Conservation (phyloP, 2,113 vertebrate species). For the Bostrychus sinensis region DNA sequence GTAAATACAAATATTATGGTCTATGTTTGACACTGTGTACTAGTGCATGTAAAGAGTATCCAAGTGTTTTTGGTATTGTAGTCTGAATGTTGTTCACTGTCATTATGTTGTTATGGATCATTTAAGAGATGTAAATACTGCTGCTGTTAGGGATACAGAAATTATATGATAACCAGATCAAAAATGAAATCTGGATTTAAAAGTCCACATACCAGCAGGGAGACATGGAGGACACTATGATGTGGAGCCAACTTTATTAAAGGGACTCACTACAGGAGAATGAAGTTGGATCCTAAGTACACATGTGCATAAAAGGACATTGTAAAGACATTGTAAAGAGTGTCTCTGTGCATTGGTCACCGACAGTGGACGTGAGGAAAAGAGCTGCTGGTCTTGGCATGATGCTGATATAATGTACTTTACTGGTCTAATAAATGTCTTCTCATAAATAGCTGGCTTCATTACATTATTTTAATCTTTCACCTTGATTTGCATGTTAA, state of each 20-base stretch:
- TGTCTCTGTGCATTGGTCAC: slow-evolving; percentile 28
- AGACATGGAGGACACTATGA: slow-evolving; percentile 37
- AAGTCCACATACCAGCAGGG: slow-evolving; percentile 10
- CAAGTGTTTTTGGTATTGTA: slow-evolving; percentile 83
- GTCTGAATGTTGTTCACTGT: slow-evolving; percentile 84
- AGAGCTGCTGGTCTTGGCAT: slow-evolving; percentile 94
- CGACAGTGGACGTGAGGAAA: slow-evolving; percentile 65
- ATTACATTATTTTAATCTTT: slow-evolving; percentile 60
- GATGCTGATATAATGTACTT: slow-evolving; percentile 87
- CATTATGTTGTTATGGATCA: slow-evolving; percentile 81
- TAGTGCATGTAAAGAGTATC: slow-evolving; percentile 88
- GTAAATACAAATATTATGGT: slow-evolving; percentile 71
- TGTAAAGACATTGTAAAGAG: slow-evolving; percentile 26
- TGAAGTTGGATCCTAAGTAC: slow-evolving; percentile 24
- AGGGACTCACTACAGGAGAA: slow-evolving; percentile 33
- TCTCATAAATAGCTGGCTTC: slow-evolving; percentile 87
- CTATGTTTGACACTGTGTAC: slow-evolving; percentile 66
- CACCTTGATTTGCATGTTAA: too few species aligned
- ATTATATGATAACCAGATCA: slow-evolving; percentile 70
- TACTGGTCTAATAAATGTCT: slow-evolving; percentile 98
- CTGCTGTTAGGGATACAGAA: slow-evolving; percentile 68
- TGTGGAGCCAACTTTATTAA: slow-evolving; percentile 45
- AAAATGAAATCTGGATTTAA: slow-evolving; percentile 61
- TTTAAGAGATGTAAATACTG: slow-evolving; percentile 86
- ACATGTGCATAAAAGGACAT: slow-evolving; percentile 36